Base-by-base conservation (phyloP, 2,113 vertebrate species). In the Peromyscus polionotus region DNA sequence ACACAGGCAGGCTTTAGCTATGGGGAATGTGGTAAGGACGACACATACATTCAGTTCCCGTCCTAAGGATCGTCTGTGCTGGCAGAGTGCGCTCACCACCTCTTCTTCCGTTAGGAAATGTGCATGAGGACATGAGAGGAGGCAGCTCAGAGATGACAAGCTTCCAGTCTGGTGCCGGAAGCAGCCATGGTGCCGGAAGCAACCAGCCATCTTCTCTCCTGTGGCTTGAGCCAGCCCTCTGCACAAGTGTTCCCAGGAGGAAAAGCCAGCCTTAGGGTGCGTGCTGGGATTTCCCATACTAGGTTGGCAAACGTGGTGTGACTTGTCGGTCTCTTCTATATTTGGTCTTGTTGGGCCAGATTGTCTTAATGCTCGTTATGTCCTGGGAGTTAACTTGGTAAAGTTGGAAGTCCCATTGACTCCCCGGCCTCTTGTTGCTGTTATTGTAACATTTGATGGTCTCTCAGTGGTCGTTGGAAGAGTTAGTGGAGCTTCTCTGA, bases 381-480 rank as follows among this genome's bases (percentile, higher is more conserved):
- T 63, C 88, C 77, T 95, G 95, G 94, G 95, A 91, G 96, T 73
- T 51, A 12, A 93, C 88, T 68, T 77, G 86, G 63, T 90, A 91
- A 96, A 93, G 84, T 91, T 96, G 95, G 97, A 96, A 92, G 45
- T 85, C 28, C 26, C 54, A 20, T 67, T 73, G 80, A 94, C 92
- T 94, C 45, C 1, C 90, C 68, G 75, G 88, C 85, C 75, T 81
- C 75, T 65, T 84, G 89, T 76, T 96, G 72, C 85, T 96, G 93
- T 96, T 98, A 83, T 97, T 97, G 91, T 92, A 96, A 94, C 96
- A 83, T 88, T 90, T 72, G n/a, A 11, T 85, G 95, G 92, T 95
- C 97, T 96, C 94, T 88, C 59, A 73, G 92, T 65, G 96, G 88
- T 92, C 0, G 61, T 96, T 93, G 61, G 92, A 94, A 97, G 93